Evolutionary conservation across 2,888 invertebrate genomes (phyloP), one percentile per base, ranked within the genome.

Genomic region (Caenorhabditis angaria): DNA sequence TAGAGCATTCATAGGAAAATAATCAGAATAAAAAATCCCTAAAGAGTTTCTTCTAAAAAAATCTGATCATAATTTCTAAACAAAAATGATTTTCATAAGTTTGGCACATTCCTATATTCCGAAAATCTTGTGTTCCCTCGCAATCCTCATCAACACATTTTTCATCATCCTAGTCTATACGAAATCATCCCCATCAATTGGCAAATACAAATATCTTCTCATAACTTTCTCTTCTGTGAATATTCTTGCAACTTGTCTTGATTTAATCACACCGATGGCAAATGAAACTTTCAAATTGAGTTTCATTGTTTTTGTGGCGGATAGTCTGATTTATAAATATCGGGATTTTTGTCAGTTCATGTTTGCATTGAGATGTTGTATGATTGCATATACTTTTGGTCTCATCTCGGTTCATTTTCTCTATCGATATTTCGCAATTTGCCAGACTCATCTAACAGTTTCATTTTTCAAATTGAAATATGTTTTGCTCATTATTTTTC

Each of bases 321-420:
- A 63, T 32, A 59, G 54, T 22, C 61, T 35, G 5, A 20, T 61
- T 10, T 51, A 32, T 32, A 53, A 53, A 3, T 51, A 61, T 32
- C 28, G 24, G 2, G 1, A 32, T 22, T n/a, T 61, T 4, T 29
- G 27, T 3, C 64, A 64, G 35, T 35, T 25, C 6, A n/a, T 59
- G 6, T 41, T 65, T 12, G 35, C 59, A 1, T 27, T 65, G 10
- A 12, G 65, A 51, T 64, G 64, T 32, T 47, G 32, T 18, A 64
- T 64, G 64, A 32, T 28, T 25, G 64, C 65, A 1, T 59, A 28
- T 54, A 65, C 58, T 0, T 65, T 41, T 22, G 65, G 27, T 8
- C 51, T 65, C 25, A 27, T 65, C 0, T 58, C 35, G 8, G 59
- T 59, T 5, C 65, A 65, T 29, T 65, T 65, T 24, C 18, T 58